phyloP scores from a whole-genome alignment of 2,888 invertebrate genomes.

The Oligia strigilis region DNA sequence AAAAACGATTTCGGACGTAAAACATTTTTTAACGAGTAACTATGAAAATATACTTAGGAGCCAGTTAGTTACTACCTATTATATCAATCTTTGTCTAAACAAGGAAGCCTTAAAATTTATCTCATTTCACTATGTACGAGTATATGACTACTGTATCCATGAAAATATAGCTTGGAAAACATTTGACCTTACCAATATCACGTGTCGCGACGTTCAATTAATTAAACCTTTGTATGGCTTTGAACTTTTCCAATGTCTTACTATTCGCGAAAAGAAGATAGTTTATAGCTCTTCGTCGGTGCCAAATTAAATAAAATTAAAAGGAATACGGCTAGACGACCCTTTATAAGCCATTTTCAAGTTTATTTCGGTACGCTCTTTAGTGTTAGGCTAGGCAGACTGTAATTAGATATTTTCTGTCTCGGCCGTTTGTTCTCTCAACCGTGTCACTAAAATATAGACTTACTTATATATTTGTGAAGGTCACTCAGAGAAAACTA shows the following conservation, averaged over 20 bases:
- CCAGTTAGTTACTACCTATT: too few relatives aligned
- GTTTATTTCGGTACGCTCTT: constrained; percentile 26
- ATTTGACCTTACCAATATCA: too few relatives aligned
- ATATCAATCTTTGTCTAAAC: constrained; percentile 19
- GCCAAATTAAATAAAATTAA: too few relatives aligned
- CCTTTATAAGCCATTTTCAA: not conserved
- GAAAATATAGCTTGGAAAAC: too few relatives aligned
- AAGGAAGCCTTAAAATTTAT: constrained; percentile 11
- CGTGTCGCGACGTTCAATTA: not conserved
- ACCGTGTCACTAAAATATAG: not conserved
- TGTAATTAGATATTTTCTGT: constrained; percentile 29
- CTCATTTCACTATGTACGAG: constrained; percentile 1
- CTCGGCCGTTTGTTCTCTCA: not conserved
- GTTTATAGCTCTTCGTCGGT: too few relatives aligned
- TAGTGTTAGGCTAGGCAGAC: constrained; percentile 9
- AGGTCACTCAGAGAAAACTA: constrained; percentile 6
- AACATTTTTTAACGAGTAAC: too few relatives aligned
- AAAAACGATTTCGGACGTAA: too few relatives aligned
- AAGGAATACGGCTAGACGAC: not conserved
- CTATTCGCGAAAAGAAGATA: not conserved
- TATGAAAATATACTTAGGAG: too few relatives aligned
- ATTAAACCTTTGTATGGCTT: constrained; percentile 35
- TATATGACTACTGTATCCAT: not conserved
- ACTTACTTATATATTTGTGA: not conserved
- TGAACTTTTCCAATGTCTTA: not conserved